A percentile compares a stretch with the other conserved stretches of the same genome.
These are phyloP conservation scores for Chalcis sispes DNA, from an alignment of 2,888 invertebrate species.

Conservation along the genomic window DNA sequence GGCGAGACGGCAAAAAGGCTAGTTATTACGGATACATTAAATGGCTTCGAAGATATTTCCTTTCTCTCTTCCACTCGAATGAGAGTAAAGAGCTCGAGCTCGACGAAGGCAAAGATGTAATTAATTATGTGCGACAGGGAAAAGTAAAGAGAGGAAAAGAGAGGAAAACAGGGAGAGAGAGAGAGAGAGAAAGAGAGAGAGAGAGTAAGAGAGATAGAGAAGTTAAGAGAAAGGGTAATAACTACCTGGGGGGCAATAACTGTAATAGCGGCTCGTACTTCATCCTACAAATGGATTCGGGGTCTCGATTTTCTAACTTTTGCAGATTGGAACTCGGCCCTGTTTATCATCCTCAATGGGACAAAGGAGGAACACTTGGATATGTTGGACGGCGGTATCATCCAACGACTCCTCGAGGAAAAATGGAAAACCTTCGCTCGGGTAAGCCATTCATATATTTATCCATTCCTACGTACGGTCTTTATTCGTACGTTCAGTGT, in stretches of 20 bases:
- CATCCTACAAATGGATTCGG: constrained; percentile 51
- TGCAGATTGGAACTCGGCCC: constrained; percentile 97
- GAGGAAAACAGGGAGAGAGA: neutral
- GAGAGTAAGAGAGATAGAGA: neutral
- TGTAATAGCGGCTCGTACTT: constrained; percentile 45
- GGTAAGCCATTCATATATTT: too few species aligned
- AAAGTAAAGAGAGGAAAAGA: neutral
- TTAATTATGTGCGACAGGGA: too few species aligned
- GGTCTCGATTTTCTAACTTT: constrained; percentile 48
- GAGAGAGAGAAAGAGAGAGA: neutral
- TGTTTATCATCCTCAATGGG: constrained; percentile 98
- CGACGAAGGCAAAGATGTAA: neutral
- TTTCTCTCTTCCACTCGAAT: neutral
- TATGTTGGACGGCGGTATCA: constrained; percentile 99
- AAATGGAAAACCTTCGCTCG: constrained; percentile 99
- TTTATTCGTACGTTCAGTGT: too few species aligned
- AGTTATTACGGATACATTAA: constrained; percentile 43
- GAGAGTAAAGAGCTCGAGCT: too few species aligned
- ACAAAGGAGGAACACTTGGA: constrained; percentile 98
- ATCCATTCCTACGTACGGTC: too few species aligned
- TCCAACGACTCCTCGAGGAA: constrained; percentile 96
- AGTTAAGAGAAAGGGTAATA: constrained; percentile 46
- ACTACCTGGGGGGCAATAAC: constrained; percentile 51
- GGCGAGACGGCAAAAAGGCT: constrained; percentile 23
- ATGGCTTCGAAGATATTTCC: constrained; percentile 32